A percentile compares a stretch with the other conserved stretches of the same genome.
Evolutionary conservation across 2,113 vertebrate genomes (phyloP).

Genomic region (Holacanthus passer): DNA sequence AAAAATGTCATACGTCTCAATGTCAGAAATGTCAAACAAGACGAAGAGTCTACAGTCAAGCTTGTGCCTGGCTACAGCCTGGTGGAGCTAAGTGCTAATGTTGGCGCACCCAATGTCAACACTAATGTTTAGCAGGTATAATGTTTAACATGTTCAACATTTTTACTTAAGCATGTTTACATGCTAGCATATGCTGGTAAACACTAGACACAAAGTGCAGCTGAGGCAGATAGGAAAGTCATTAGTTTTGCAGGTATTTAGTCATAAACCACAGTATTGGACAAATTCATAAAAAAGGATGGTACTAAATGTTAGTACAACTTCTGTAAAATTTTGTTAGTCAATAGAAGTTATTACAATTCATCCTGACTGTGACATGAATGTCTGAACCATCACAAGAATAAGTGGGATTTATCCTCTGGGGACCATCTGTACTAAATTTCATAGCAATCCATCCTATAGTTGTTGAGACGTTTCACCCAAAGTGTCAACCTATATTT

Average conservation of each 20-base stretch:
- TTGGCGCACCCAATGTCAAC: neutral
- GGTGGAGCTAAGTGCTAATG: constrained; percentile 9
- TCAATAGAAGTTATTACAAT: too few species aligned
- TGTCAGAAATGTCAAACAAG: neutral
- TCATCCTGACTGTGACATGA: too few species aligned
- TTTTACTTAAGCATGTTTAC: neutral
- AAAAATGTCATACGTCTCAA: neutral
- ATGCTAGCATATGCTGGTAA: neutral
- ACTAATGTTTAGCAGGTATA: neutral
- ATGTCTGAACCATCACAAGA: too few species aligned
- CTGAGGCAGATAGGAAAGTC: too few species aligned
- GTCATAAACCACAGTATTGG: too few species aligned
- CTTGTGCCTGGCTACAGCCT: too few species aligned
- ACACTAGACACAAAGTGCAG: too few species aligned
- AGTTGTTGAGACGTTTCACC: neutral
- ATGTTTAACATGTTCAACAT: neutral
- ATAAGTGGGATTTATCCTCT: neutral
- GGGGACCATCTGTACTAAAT: neutral
- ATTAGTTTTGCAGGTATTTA: too few species aligned
- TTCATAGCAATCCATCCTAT: neutral
- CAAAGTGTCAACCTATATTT: neutral
- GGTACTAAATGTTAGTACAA: too few species aligned
- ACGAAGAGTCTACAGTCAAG: neutral
- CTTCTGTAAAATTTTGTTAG: too few species aligned
- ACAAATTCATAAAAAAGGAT: too few species aligned